Evolutionary conservation across 2,797 vertebrate species (phyloP).

Genomic region (Macroramphosus scolopax): DNA sequence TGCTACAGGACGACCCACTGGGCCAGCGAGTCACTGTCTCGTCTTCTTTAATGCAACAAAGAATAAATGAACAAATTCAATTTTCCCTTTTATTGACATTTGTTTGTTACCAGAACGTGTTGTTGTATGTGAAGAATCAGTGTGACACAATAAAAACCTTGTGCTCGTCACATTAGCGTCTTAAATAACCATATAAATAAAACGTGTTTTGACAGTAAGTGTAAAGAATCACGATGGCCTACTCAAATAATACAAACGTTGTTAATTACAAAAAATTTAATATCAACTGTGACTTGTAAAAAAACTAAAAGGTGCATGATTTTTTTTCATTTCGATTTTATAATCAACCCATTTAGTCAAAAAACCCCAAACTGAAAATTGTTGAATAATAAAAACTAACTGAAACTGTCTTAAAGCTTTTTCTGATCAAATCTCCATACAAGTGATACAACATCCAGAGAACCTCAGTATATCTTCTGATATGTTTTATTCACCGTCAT

Average conservation of each 20-base stretch:
- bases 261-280: too few species aligned
- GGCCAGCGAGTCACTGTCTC: too few species aligned
- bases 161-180: too few species aligned
- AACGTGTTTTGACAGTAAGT: slow-evolving; percentile 24
- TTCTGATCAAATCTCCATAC: slow-evolving; percentile 69
- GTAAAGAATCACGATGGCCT: background rate
- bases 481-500: slow-evolving; percentile 69
- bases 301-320: slow-evolving; percentile 50
- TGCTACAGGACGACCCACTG: too few species aligned
- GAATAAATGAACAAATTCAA: too few species aligned
- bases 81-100: too few species aligned
- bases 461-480: slow-evolving; percentile 69
- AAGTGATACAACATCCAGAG: slow-evolving; percentile 58
- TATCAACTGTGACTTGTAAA: slow-evolving; percentile 43
- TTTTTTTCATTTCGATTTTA: slow-evolving; percentile 63
- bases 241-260: too few species aligned
- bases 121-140: too few species aligned
- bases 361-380: slow-evolving; percentile 59
- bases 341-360: slow-evolving; percentile 67
- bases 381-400: slow-evolving; percentile 54
- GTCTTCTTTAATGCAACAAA: too few species aligned
- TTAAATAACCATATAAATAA: too few species aligned
- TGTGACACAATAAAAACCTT: too few species aligned
- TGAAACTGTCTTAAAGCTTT: slow-evolving; percentile 74
- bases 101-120: too few species aligned